phyloP scores from a whole-genome alignment of 2,113 vertebrate genomes.

The Syngnathoides biaculeatus region DNA sequence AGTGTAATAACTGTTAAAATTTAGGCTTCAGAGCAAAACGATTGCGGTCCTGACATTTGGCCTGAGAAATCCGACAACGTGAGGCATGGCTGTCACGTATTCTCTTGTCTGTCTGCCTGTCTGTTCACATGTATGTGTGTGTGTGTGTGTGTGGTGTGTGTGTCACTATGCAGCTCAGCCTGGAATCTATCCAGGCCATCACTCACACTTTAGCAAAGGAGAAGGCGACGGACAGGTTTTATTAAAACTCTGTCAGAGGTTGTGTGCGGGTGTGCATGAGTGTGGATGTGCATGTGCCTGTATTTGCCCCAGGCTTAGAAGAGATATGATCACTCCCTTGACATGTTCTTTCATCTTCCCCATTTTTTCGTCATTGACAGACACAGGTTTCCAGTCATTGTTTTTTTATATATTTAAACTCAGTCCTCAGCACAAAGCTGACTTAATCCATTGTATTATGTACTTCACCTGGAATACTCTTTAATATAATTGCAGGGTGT shows the following conservation, averaged over 20 bases:
- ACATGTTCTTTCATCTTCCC: conserved; percentile 71
- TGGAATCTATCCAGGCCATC: conserved; percentile 65
- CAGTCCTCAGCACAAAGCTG: conserved; percentile 38
- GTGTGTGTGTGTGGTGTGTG: conserved; percentile 11
- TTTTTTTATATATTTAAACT: conserved; percentile 30
- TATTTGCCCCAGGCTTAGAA: conserved; percentile 61
- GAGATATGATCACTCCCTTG: conserved; percentile 73
- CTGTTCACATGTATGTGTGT: conserved; percentile 11
- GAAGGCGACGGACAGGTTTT: conserved; percentile 71
- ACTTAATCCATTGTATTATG: conserved; percentile 50
- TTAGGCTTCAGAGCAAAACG: no score
- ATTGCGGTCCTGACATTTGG: no score
- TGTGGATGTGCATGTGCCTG: conserved; percentile 16
- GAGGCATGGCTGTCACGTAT: conserved; percentile 47
- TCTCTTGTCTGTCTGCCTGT: conserved; percentile 27
- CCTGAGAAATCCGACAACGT: conserved; percentile 28
- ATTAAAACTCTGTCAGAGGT: conserved; percentile 75
- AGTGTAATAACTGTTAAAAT: no score
- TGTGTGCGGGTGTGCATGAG: conserved; percentile 38
- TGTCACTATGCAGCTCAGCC: conserved; percentile 35
- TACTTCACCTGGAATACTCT: conserved; percentile 27
- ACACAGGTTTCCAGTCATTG: conserved; percentile 61
- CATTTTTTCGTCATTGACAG: conserved; percentile 63
- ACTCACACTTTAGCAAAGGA: conserved; percentile 66
- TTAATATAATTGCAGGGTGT: conserved; percentile 23